Evolutionary conservation across 2,888 invertebrate genomes (phyloP), one percentile per base, ranked within the genome.

Genomic region (Nemotelus nigrinus): DNA sequence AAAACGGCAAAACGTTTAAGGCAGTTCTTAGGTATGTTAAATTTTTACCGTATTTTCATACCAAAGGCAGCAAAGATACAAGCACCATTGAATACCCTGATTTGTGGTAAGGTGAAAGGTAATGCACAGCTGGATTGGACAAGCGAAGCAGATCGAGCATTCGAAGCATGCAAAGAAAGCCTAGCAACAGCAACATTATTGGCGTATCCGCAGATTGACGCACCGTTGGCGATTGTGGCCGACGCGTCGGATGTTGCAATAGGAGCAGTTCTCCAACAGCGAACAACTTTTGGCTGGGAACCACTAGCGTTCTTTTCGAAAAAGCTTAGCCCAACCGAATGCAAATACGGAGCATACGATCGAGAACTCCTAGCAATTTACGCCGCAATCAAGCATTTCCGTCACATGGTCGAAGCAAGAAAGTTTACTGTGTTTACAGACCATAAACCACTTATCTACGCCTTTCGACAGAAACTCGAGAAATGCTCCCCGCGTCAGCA

Each of bases 121-220:
- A 67, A 47, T 2, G 45, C 45, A 6, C 5, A 7, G 10, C 10
- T 67, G 3, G 47, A 25, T n/a, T 67, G 67, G 67, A 45, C 67
- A 47, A 8, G 47, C 1, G 67, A 67, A 8, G 48, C 67, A 2
- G 67, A 67, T 10, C 39, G 6, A 8, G 45, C 67, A 8, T 67
- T 47, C 44, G 48, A 47, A 45, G 4, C 8, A 7, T 67, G 67
- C 48, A 47, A 67, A n/a, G 47, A 67, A n/a, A 67, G 67, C 48
- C 45, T 67, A 7, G 67, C 67, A 6, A 10, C 45, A 3, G 67
- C 67, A 47, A 25, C 67, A 4, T 47, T 41, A 25, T 7, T 41
- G 41, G 45, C 47, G 1, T 48, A 6, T 47, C 47, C 41, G 3
- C n/a, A 25, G n/a, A n/a, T 48, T 5, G 5, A 45, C 7, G 7